Conservation (phyloP, 2,113 vertebrate genomes). For the Pterocles orientalis region DNA sequence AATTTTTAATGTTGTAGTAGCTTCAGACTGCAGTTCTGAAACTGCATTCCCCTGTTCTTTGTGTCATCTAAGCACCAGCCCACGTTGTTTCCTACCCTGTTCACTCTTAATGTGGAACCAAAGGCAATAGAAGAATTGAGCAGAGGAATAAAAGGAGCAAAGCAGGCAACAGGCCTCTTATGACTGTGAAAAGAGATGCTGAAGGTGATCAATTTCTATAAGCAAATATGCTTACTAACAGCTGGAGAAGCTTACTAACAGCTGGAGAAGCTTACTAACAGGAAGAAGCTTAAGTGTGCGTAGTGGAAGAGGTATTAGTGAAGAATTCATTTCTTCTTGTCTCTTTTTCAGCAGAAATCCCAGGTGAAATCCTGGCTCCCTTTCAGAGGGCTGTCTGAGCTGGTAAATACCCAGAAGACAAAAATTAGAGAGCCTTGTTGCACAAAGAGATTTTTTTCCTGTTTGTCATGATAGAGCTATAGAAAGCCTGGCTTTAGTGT, state of each 20-base stretch:
- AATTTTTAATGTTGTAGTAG: neutral
- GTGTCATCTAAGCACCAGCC: neutral
- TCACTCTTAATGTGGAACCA: neutral
- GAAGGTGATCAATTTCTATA: neutral
- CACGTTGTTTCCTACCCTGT: fast-evolving
- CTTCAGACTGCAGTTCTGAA: neutral
- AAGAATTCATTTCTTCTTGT: neutral
- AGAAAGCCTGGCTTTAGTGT: neutral
- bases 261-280: neutral
- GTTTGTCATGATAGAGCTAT: neutral
- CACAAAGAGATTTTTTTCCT: neutral
- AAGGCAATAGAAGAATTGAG: neutral
- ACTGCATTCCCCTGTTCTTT: neutral
- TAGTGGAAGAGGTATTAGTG: neutral
- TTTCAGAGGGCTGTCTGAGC: neutral
- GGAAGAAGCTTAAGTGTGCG: neutral
- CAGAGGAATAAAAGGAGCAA: neutral
- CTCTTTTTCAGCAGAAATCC: neutral
- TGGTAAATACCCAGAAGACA: neutral
- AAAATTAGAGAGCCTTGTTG: neutral
- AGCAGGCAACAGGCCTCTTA: neutral
- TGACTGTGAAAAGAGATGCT: neutral
- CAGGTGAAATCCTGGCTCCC: neutral
- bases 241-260: neutral
- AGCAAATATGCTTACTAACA: neutral